Base-by-base conservation (phyloP, 2,113 vertebrate species). In the Phyllostomus discolor region DNA sequence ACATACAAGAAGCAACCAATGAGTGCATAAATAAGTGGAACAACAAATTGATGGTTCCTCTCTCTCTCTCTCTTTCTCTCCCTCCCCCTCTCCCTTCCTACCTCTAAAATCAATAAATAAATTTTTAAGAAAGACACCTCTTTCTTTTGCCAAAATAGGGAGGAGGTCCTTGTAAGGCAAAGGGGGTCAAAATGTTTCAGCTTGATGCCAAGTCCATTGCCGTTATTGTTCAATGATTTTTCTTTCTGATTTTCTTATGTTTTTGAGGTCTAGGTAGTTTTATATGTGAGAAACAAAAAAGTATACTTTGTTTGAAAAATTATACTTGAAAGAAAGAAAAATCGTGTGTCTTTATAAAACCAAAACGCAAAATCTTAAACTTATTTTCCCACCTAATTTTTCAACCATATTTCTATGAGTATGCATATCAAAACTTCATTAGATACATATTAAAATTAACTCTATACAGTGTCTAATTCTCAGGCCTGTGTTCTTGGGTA, bases 171-270 rank as follows among this genome's bases (percentile, higher is more conserved):
- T 62, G 0, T 20, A 50, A 41, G 70, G 9, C 38, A 50, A 83
- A 73, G 31, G 41, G 38, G 2, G 12, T 92, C 73, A 81, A 52
- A 88, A 67, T 67, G 54, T 89, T 93, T 96, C n/a, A 17, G 15
- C 38, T 92, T 81, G 46, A 90, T 67, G 50, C 52, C 46, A 81
- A 38, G 22, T 76, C 89, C 76, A 28, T 70, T 26, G 59, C 31
- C 15, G 59, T 81, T 62, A 91, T 76, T 93, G 64, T 88, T 72
- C n/a, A 48, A n/a, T 41, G 46, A 86, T 87, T 95, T 86, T 91
- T 93, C 50, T 78, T 94, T 95, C 70, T 73, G 46, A 17, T 54
- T 54, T 54, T 35, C 54, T 59, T 67, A 41, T 69, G 20, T 82
- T 94, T 86, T 57, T 57, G 93, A 57, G 12, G 17, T 62, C 28